Evolutionary conservation across 2,113 vertebrate species (phyloP), one percentile per base, ranked within the genome.

Genomic region (Tachuris rubrigastra): DNA sequence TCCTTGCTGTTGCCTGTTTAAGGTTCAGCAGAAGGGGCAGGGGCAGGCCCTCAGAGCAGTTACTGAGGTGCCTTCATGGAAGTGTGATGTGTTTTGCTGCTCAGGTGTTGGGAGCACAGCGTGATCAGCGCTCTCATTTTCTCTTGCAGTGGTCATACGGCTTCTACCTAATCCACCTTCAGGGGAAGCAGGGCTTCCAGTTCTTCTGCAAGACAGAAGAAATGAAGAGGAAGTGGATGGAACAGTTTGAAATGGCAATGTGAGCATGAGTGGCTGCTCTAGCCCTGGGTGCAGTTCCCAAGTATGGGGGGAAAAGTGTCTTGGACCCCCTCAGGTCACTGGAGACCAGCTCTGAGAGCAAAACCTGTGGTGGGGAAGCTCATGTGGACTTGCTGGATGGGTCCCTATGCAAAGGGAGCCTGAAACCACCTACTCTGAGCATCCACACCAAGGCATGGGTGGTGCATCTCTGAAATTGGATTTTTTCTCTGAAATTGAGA

Each of bases 241-340:
- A 99, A 96, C 99, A 99, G 97, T 99, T 99, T 78, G 99, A 99
- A 92, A 99, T 99, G 99, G 99, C 99, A 91, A 99, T 99, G 99
- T 99, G 97, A 98, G 99, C 97, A 25, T 3, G 24, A n/a, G 53
- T 0, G 35, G 68, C 65, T 35, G 60, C 39, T 47, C 56, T 4
- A 9, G 50, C 68, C 55, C 66, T 2, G 41, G 17, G 1, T 10
- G 80, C 27, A 10, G 42, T 8, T 8, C 3, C 44, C 28, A 9
- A 28, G 68, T 1, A 0, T 1, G 2, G 46, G 58, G 58, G 31
- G 5, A 1, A 3, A 27, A 4, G 72, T n/a, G 72, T 21, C 39
- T 31, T 8, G 46, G 47, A 35, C 55, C n/a, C 55, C n/a, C 42
- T 47, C 28, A n/a, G 68, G 23, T 60, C 52, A 12, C 56, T 33